Evolutionary conservation across 2,888 invertebrate species (phyloP).

Genomic region (Cerastis rubricosa): DNA sequence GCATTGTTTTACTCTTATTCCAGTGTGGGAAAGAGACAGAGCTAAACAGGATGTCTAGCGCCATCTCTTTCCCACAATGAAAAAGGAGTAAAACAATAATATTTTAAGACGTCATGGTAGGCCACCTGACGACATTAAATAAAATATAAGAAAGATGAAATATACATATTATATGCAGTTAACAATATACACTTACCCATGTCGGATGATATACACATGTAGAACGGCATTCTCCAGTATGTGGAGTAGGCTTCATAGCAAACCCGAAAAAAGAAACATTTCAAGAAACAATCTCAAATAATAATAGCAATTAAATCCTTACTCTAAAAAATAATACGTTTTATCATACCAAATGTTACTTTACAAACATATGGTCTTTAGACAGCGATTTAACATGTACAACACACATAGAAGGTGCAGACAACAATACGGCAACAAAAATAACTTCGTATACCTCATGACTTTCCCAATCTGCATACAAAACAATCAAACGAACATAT

Average conservation of each 20-base stretch:
- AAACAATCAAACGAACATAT: not conserved
- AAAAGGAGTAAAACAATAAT: too few species aligned
- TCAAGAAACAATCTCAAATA: conserved; percentile 6
- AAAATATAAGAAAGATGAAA: not conserved
- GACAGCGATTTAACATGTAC: not conserved
- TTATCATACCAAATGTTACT: not conserved
- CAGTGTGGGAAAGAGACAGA: too few species aligned
- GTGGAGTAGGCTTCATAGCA: not conserved
- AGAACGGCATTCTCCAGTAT: not conserved
- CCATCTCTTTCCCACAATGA: too few species aligned
- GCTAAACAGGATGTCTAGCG: too few species aligned
- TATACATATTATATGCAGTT: conserved; percentile 2
- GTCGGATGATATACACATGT: not conserved
- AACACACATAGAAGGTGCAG: not conserved
- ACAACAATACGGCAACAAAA: not conserved
- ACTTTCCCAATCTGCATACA: not conserved
- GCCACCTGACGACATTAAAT: not conserved
- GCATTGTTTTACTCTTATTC: too few species aligned
- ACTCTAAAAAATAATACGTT: conserved; percentile 29
- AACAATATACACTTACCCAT: conserved; percentile 22
- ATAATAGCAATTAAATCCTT: not conserved
- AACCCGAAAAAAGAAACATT: not conserved
- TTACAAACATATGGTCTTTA: conserved; percentile 2
- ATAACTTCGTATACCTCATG: not conserved
- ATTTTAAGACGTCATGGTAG: too few species aligned